Conservation (phyloP, 2,888 invertebrate species). For the Piscicola geometra region DNA sequence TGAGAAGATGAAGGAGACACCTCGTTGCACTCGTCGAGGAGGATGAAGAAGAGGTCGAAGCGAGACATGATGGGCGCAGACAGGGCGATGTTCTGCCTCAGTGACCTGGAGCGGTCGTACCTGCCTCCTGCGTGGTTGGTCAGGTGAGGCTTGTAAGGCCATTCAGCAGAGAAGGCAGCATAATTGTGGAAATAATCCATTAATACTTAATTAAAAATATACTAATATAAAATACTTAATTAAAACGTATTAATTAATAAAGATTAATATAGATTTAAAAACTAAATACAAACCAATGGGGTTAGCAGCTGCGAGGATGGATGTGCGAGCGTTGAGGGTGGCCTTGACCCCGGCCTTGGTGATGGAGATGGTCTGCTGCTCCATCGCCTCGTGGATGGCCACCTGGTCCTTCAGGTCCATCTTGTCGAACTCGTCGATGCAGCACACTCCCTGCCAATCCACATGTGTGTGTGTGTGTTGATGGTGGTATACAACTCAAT, state of each 20-base stretch:
- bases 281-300: slow-evolving; percentile 63
- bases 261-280: not conserved
- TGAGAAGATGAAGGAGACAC: slow-evolving; percentile 50
- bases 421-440: slow-evolving; percentile 99
- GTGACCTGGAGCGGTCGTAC: slow-evolving; percentile 85
- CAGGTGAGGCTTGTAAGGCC: too few species aligned
- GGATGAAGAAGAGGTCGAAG: slow-evolving; percentile 95
- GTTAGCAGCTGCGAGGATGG: slow-evolving; percentile 95
- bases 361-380: slow-evolving; percentile 97
- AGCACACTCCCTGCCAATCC: slow-evolving; percentile 71
- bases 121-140: slow-evolving; percentile 66
- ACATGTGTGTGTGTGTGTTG: not conserved
- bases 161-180: not conserved
- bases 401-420: slow-evolving; percentile 97
- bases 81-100: slow-evolving; percentile 87
- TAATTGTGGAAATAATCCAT: not conserved
- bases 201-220: not conserved
- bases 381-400: slow-evolving; percentile 99
- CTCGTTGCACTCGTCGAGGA: slow-evolving; percentile 93
- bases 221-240: not conserved
- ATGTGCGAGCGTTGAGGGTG: slow-evolving; percentile 92
- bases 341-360: slow-evolving; percentile 79
- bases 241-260: not conserved
- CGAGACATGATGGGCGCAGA: slow-evolving; percentile 97
- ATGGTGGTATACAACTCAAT: not conserved